These are phyloP conservation scores for Sciurus niger DNA, from an alignment of 2,113 vertebrate species.

Conservation along the genomic window DNA sequence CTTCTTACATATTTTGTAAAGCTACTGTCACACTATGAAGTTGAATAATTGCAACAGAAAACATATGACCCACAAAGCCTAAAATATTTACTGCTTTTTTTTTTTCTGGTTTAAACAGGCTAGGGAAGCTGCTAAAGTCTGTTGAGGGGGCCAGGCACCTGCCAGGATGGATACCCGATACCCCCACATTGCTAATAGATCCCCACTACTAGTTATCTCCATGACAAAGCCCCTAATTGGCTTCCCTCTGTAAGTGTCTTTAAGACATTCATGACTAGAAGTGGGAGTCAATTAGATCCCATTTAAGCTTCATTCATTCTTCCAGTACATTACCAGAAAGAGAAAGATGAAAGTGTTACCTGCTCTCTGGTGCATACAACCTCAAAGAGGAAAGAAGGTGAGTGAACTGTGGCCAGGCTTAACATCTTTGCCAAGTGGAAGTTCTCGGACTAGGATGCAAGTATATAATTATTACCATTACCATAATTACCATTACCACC, in stretches of 20 bases:
- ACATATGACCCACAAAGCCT: not conserved
- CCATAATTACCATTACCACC: not conserved
- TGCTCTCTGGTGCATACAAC: not conserved
- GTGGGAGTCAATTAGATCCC: not conserved
- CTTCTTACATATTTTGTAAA: not conserved
- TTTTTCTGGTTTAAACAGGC: not conserved
- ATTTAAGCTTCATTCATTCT: not conserved
- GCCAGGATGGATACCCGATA: not conserved
- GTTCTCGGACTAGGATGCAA: not conserved
- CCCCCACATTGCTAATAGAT: not conserved
- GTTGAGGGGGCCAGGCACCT: not conserved
- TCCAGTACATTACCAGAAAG: not conserved
- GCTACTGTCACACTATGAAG: not conserved
- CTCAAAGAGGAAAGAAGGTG: not conserved
- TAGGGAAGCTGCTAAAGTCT: not conserved
- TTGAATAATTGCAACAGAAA: not conserved
- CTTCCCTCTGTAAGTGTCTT: not conserved
- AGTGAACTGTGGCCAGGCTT: not conserved
- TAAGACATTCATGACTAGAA: not conserved
- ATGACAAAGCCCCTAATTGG: not conserved
- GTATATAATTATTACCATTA: not conserved
- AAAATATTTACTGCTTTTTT: not conserved
- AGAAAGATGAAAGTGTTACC: not conserved
- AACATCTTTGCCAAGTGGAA: not conserved
- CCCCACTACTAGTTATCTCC: not conserved